Evolutionary conservation across 2,113 vertebrate species (phyloP), one percentile per base, ranked within the genome.

Genomic region (Leucoraja erinaceus): DNA sequence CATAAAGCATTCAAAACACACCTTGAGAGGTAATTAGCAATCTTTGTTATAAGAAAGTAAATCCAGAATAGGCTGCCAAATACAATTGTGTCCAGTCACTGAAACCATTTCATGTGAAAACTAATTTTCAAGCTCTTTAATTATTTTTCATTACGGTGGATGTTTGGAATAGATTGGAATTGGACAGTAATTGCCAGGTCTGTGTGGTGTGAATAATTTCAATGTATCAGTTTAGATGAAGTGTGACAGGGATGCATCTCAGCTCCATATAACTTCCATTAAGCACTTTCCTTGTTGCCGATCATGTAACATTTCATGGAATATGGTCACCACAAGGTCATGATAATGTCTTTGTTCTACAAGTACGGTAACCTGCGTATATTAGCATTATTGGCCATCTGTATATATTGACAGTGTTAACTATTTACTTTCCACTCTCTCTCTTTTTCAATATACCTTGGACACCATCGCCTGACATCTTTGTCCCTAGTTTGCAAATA

Each of bases 71-170:
- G 97, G 98, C 98, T 99, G 98, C 97, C 97, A 98, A 98, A 96
- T 96, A 96, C 96, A 96, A 98, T 99, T 98, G 97, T 98, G 97
- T 97, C 97, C 97, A 98, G 97, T 96, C 96, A 96, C 96, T 95
- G 96, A 98, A 98, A 97, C 97, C 97, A 98, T 98, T 98, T 98
- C 97, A 98, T 97, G 97, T 97, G 97, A 98, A 99, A 99, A 99
- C 97, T 98, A 97, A 99, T 99, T 99, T 98, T 99, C 97, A 96
- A 96, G 95, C 97, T 98, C 97, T 97, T 47, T 99, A 99, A 99
- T 99, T 99, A 99, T 99, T 98, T 99, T 99, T 98, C 97, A 99
- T 99, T 98, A 98, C 96, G 96, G 96, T 97, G 97, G 97, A 96
- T 96, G 96, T 97, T 97, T 97, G 96, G 95, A 98, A 96, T 98